Conservation (phyloP, 2,888 invertebrate genomes). For the Campoplex nolae region DNA sequence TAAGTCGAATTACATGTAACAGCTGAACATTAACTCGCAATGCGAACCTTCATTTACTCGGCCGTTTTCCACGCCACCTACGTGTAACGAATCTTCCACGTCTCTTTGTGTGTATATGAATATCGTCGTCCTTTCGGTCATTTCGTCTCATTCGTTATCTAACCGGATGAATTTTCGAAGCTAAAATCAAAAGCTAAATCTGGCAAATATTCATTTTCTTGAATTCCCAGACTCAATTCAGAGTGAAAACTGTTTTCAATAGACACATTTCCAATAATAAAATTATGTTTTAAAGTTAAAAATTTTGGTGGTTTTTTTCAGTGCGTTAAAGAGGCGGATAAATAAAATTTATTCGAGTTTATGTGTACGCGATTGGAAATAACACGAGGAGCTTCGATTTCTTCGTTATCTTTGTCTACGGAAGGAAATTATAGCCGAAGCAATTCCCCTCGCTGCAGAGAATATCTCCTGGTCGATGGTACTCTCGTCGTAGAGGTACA, state of each 20-base stretch:
- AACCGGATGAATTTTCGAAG: constrained; percentile 28
- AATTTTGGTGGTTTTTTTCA: not conserved
- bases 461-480: constrained; percentile 14
- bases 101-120: constrained; percentile 63
- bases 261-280: no score
- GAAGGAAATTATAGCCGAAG: constrained; percentile 78
- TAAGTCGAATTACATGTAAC: constrained; percentile 83
- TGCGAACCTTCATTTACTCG: constrained; percentile 84
- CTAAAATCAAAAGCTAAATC: not conserved
- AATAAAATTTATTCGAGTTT: constrained; percentile 28
- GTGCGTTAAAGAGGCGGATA: not conserved
- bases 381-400: constrained; percentile 11
- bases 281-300: not conserved
- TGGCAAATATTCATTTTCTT: not conserved
- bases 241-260: not conserved
- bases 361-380: constrained; percentile 6
- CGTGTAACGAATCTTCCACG: constrained; percentile 71
- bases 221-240: not conserved
- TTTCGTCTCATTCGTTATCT: constrained; percentile 75
- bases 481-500: constrained; percentile 47
- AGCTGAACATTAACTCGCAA: constrained; percentile 84
- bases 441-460: constrained; percentile 46
- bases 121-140: constrained; percentile 76
- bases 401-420: constrained; percentile 76
- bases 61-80: constrained; percentile 80